Conservation (phyloP, 1,140 invertebrate species). For the Lepeophtheirus salmonis region DNA sequence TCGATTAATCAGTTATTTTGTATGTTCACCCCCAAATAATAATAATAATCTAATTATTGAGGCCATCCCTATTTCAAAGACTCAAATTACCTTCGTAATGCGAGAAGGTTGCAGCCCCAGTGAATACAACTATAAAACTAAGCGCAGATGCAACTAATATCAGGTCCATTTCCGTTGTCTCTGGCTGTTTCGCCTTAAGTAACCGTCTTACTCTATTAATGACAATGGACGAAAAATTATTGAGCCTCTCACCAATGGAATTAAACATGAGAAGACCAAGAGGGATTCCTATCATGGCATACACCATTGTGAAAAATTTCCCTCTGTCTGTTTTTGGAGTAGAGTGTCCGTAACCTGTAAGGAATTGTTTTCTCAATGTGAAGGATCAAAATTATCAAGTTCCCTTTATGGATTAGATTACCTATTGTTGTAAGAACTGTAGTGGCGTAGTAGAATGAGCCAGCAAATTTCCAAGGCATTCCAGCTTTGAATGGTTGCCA, state of each 20-base stretch:
- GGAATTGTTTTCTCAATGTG: no score
- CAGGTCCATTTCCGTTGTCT: conserved; percentile 41
- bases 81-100: conserved; percentile 49
- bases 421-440: conserved; percentile 98
- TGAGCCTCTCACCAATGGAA: conserved; percentile 86
- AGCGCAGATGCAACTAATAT: conserved; percentile 84
- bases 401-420: no score
- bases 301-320: conserved; percentile 90
- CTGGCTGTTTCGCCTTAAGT: conserved; percentile 26
- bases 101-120: conserved; percentile 85
- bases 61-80: no score
- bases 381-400: no score
- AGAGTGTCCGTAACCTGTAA: conserved; percentile 68
- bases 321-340: conserved; percentile 84
- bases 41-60: no score
- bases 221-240: conserved; percentile 82
- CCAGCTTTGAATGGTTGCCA: conserved; percentile 89
- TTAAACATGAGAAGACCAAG: conserved; percentile 95
- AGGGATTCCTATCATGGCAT: conserved; percentile 93
- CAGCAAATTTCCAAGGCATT: conserved; percentile 89
- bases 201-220: conserved; percentile 55
- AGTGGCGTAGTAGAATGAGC: conserved; percentile 97
- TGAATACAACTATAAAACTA: conserved; percentile 83
- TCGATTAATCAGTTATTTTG: no score
- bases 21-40: no score